These are phyloP conservation scores for Ondatra zibethicus DNA, from an alignment of 2,113 vertebrate species.

Conservation along the genomic window DNA sequence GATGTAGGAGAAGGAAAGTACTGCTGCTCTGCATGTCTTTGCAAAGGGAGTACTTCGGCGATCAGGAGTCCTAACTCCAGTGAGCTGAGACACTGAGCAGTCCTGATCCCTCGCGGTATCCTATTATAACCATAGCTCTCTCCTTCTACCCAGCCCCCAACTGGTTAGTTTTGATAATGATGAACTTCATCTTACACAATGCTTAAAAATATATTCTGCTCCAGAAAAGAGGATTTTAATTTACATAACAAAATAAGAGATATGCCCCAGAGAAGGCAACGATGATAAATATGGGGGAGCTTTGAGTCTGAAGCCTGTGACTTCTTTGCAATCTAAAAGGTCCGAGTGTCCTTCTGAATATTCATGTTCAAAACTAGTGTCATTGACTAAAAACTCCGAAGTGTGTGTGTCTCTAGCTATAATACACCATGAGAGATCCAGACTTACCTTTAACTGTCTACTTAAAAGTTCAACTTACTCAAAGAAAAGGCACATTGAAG, in stretches of 20 bases:
- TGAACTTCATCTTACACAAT: not conserved
- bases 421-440: not conserved
- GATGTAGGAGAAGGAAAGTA: not conserved
- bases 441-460: not conserved
- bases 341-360: not conserved
- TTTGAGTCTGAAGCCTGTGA: not conserved
- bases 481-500: not conserved
- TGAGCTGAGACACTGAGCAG: not conserved
- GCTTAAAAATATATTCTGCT: constrained; percentile 5
- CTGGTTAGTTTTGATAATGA: not conserved
- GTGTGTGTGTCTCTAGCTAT: not conserved
- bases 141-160: not conserved
- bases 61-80: not conserved
- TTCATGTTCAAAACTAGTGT: not conserved
- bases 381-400: not conserved
- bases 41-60: not conserved
- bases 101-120: not conserved
- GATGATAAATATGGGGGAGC: not conserved
- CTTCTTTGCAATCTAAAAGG: not conserved
- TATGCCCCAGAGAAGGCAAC: not conserved
- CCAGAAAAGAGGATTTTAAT: not conserved
- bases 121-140: not conserved
- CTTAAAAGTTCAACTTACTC: not conserved
- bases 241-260: not conserved
- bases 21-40: not conserved